phyloP scores from a whole-genome alignment of 2,888 invertebrate genomes.

The Seira sanloemensis region DNA sequence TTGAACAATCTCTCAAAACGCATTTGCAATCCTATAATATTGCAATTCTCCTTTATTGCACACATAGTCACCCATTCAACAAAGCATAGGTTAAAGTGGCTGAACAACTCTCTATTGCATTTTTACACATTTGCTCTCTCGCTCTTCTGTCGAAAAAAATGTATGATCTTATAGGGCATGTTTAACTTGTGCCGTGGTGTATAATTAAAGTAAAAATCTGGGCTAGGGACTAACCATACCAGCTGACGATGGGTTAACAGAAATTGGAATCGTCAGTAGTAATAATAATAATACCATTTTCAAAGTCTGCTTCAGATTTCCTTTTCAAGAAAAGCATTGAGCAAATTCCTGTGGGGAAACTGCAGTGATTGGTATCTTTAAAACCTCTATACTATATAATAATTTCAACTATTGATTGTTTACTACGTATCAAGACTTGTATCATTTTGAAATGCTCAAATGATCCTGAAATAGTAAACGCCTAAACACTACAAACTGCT shows the following conservation, averaged over 20 bases:
- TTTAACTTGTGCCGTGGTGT: conserved; percentile 27
- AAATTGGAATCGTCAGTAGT: no score
- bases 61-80: neutral
- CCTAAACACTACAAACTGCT: neutral
- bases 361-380: no score
- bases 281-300: no score
- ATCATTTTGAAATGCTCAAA: neutral
- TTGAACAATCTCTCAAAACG: neutral
- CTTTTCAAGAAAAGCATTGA: no score
- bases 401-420: no score
- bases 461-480: neutral
- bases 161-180: neutral
- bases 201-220: conserved; percentile 62
- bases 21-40: neutral
- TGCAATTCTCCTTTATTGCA: neutral
- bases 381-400: no score
- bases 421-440: neutral
- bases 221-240: conserved; percentile 20
- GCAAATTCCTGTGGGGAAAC: no score
- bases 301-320: no score
- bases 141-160: no score
- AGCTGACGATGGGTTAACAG: no score
- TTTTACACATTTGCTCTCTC: neutral
- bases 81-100: neutral
- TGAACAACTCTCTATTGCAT: neutral